Evolutionary conservation across 2,113 vertebrate species (phyloP).

Genomic region (Okapia johnstoni): DNA sequence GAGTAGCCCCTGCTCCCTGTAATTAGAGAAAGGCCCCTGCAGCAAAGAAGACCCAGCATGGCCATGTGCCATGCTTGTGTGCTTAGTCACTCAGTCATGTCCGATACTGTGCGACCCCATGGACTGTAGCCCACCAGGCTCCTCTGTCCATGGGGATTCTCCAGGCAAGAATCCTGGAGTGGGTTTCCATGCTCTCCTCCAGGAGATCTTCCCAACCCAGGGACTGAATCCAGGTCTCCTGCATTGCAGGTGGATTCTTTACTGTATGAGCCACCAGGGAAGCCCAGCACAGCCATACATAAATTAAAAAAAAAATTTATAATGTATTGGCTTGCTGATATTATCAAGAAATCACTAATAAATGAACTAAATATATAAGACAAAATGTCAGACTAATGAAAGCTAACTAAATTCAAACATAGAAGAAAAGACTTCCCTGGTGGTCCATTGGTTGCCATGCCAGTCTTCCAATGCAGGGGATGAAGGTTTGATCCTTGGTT

Average conservation of each 20-base stretch:
- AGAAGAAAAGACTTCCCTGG: not conserved
- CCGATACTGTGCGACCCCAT: fast-evolving
- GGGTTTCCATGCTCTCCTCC: not conserved
- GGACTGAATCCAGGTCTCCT: not conserved
- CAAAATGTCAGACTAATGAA: not conserved
- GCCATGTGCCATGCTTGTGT: not conserved
- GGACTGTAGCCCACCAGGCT: not conserved
- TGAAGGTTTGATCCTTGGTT: not conserved
- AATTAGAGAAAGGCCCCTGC: not conserved
- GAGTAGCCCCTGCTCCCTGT: not conserved
- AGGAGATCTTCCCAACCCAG: not conserved
- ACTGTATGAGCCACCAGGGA: not conserved
- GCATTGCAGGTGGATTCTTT: not conserved
- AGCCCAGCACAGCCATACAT: not conserved
- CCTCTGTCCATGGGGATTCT: not conserved
- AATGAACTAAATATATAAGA: not conserved
- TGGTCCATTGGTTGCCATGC: not conserved
- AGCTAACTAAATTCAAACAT: not conserved
- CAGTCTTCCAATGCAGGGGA: not conserved
- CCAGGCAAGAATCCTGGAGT: not conserved
- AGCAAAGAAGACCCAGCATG: not conserved
- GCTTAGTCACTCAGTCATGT: not conserved
- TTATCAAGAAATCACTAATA: not conserved
- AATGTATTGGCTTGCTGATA: not conserved
- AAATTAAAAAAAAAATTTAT: fast-evolving